Conservation (phyloP, 2,888 invertebrate genomes). For the Plutella xylostella region DNA sequence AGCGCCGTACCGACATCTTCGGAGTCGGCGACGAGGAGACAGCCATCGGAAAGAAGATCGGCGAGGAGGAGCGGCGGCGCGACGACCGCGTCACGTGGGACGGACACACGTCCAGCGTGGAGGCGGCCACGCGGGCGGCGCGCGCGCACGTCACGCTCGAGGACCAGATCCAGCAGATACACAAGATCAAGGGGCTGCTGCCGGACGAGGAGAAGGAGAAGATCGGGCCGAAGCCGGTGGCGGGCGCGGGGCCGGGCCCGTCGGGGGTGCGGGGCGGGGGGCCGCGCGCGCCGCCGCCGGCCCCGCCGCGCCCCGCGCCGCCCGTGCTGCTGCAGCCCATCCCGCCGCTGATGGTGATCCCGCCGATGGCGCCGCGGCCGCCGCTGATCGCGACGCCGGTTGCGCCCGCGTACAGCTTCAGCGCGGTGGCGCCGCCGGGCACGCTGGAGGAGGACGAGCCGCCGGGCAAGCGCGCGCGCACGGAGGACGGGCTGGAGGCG, state of each 20-base stretch:
- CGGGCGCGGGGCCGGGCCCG: constrained; percentile 32
- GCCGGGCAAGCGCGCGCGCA: constrained; percentile 86
- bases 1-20: constrained; percentile 99
- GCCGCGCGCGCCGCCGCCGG: constrained; percentile 18
- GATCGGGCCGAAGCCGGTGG: constrained; percentile 90
- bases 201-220: constrained; percentile 98
- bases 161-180: constrained; percentile 97
- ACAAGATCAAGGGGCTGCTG: constrained; percentile 90
- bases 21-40: constrained; percentile 99
- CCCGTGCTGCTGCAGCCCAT: constrained; percentile 42
- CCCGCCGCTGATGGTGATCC: constrained; percentile 67
- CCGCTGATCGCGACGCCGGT: constrained; percentile 53
- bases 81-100: constrained; percentile 98
- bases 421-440: constrained; percentile 20
- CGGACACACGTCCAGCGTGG: constrained; percentile 96
- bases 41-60: constrained; percentile 98
- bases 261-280: constrained; percentile 14
- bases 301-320: constrained; percentile 22
- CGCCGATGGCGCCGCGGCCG: constrained; percentile 48
- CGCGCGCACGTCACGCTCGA: constrained; percentile 95
- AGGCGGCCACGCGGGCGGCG: constrained; percentile 94
- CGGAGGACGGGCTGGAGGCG: constrained; percentile 93
- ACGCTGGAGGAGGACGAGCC: constrained; percentile 76
- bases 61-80: constrained; percentile 87
- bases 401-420: constrained; percentile 27